phyloP scores from a whole-genome alignment of 2,113 vertebrate species.

The Alosa alosa region DNA sequence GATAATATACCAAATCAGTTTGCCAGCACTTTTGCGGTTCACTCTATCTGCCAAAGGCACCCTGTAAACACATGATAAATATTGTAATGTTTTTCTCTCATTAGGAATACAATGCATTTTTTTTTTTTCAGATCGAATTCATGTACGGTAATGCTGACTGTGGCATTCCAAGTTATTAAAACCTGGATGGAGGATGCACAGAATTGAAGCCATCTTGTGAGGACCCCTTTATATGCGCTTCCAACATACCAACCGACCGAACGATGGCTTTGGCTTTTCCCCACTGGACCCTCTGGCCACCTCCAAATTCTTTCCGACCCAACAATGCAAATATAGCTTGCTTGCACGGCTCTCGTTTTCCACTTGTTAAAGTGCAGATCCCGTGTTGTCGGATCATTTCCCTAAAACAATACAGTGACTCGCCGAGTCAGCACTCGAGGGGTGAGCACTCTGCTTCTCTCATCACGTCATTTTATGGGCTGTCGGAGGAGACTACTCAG shows the following conservation, averaged over 20 bases:
- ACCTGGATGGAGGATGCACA: conserved; percentile 12
- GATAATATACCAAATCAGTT: not conserved
- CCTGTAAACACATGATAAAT: not conserved
- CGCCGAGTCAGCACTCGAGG: conserved; percentile 54
- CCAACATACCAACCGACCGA: conserved; percentile 23
- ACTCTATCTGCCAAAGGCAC: not conserved
- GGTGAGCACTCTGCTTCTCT: conserved; percentile 27
- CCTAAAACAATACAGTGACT: conserved; percentile 61
- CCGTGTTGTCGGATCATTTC: conserved; percentile 63
- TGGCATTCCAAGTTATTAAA: conserved; percentile 24
- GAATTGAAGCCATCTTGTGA: conserved; percentile 24
- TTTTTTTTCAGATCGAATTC: not conserved
- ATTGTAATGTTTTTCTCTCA: not conserved
- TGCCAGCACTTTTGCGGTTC: conserved; percentile 5
- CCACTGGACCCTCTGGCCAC: conserved; percentile 46
- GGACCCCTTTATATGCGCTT: conserved; percentile 43
- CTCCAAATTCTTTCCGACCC: conserved; percentile 63
- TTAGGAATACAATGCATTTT: not conserved
- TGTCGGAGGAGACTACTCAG: conserved; percentile 44
- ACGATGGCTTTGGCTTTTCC: conserved; percentile 48
- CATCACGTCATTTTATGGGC: conserved; percentile 50
- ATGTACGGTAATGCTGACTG: not conserved
- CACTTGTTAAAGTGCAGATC: conserved; percentile 61
- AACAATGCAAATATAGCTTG: conserved; percentile 59
- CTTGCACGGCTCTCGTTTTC: conserved; percentile 58